phyloP scores from a whole-genome alignment of 2,113 vertebrate species.

The Oxygymnocypris stewartii region DNA sequence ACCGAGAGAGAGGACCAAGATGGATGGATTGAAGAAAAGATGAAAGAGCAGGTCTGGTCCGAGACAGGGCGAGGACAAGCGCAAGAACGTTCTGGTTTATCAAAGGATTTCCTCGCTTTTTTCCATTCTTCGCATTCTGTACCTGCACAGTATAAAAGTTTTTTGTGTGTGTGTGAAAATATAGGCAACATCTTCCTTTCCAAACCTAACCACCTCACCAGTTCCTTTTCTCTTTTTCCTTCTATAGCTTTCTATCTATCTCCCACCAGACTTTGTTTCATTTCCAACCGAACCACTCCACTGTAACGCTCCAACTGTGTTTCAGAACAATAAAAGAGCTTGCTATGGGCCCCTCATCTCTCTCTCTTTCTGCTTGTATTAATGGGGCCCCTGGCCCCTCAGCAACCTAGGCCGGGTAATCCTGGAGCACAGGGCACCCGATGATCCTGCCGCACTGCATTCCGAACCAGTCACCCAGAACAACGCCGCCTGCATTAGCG shows the following conservation, averaged over 20 bases:
- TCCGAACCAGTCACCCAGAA: constrained; percentile 72
- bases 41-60: constrained; percentile 46
- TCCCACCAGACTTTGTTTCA: constrained; percentile 28
- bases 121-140: not conserved
- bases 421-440: constrained; percentile 56
- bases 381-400: constrained; percentile 68
- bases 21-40: constrained; percentile 64
- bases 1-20: constrained; percentile 64
- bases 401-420: constrained; percentile 68
- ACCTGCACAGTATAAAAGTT: constrained; percentile 40
- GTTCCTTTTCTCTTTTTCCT: constrained; percentile 20
- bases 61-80: constrained; percentile 2
- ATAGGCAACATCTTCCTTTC: constrained; percentile 25
- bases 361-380: constrained; percentile 68
- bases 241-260: constrained; percentile 2
- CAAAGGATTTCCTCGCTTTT: constrained; percentile 39
- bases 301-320: constrained; percentile 52
- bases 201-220: not conserved
- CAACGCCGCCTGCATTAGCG: constrained; percentile 48
- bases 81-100: constrained; percentile 5
- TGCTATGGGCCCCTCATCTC: constrained; percentile 46
- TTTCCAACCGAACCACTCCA: constrained; percentile 38
- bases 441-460: constrained; percentile 72
- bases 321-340: constrained; percentile 62
- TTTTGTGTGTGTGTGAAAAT: not conserved